Evolutionary conservation across 2,113 vertebrate genomes (phyloP).

Genomic region (Erpornis zantholeuca): DNA sequence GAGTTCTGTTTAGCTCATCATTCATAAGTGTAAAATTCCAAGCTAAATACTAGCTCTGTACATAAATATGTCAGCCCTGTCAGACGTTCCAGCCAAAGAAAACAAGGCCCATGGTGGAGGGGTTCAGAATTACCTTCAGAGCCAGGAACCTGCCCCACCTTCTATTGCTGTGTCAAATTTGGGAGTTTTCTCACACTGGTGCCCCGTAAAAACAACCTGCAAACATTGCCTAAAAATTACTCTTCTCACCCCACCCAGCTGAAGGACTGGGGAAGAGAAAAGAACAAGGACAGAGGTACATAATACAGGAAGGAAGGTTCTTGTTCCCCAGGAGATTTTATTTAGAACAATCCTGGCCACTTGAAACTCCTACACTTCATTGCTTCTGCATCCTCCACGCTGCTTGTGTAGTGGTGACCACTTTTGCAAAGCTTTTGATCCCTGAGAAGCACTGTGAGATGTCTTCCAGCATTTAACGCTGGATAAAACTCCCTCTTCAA

Average conservation of each 20-base stretch:
- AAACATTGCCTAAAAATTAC: not conserved
- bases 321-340: not conserved
- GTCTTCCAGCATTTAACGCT: not conserved
- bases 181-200: slow-evolving; percentile 14
- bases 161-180: not conserved
- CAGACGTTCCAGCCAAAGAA: slow-evolving; percentile 65
- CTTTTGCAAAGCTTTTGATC: not conserved
- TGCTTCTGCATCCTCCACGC: not conserved
- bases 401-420: not conserved
- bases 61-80: slow-evolving; percentile 74
- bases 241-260: not conserved
- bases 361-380: not conserved
- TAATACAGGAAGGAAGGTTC: not conserved
- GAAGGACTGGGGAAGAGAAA: not conserved
- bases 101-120: slow-evolving; percentile 41
- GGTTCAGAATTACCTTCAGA: slow-evolving; percentile 51
- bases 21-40: slow-evolving; percentile 75
- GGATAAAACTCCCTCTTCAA: not conserved
- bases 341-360: not conserved
- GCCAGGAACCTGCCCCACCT: slow-evolving; percentile 27
- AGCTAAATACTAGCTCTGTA: slow-evolving; percentile 68
- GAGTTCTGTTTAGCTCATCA: slow-evolving; percentile 70
- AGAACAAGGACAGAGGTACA: not conserved
- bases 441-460: not conserved
- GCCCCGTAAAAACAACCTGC: not conserved